Conservation (phyloP, 2,113 vertebrate genomes). For the Bufo gargarizans region DNA sequence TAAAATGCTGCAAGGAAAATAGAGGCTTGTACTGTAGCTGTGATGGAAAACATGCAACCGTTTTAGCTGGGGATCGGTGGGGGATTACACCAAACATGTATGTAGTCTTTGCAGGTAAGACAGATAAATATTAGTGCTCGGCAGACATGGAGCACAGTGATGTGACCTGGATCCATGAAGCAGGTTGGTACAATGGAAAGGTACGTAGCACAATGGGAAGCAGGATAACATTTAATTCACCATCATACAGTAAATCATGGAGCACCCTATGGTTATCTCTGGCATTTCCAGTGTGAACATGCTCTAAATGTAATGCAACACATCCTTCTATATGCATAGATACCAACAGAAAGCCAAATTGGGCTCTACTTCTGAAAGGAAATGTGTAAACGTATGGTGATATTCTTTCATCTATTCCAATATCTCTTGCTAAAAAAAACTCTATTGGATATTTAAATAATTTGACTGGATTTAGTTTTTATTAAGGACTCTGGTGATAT, state of each 20-base stretch:
- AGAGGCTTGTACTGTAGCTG: conserved; percentile 54
- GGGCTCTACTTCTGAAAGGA: neutral
- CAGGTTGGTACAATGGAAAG: neutral
- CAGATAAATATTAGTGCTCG: conserved; percentile 58
- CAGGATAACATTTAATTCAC: conserved; percentile 26
- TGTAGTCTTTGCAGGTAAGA: conserved; percentile 64
- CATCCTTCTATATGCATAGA: neutral
- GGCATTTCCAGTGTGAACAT: neutral
- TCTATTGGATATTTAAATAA: neutral
- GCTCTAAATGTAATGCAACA: neutral
- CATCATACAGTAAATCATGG: conserved; percentile 30
- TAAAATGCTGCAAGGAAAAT: conserved; percentile 59
- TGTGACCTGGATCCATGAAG: conserved; percentile 11
- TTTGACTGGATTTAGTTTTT: too few species aligned
- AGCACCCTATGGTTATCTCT: conserved; percentile 20
- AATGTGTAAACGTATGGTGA: neutral
- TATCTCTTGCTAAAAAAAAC: neutral
- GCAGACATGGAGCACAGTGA: neutral
- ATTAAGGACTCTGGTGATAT: neutral
- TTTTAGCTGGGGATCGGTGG: conserved; percentile 62
- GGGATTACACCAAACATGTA: neutral
- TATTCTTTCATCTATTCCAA: neutral
- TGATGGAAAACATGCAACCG: conserved; percentile 64
- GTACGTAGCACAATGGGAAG: neutral
- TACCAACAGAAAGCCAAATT: neutral